Conservation (phyloP, 2,888 invertebrate genomes). For the Erynnis tages region DNA sequence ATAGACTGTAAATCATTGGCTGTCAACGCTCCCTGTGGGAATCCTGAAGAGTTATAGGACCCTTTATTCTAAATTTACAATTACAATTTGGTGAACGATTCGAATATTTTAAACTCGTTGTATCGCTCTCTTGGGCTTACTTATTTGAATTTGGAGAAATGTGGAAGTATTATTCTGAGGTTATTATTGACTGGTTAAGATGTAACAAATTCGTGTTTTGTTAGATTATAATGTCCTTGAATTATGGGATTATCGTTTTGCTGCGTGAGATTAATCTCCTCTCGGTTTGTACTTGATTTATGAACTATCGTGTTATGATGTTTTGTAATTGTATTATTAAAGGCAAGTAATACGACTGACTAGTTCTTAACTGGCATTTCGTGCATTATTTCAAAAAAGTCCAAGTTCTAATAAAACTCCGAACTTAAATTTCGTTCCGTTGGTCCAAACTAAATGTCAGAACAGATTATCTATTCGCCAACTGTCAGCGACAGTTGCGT, state of each 20-base stretch:
- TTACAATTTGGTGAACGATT: slow-evolving; percentile 75
- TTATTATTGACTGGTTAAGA: slow-evolving; percentile 23
- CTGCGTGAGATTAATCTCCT: slow-evolving; percentile 11
- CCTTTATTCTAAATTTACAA: slow-evolving; percentile 81
- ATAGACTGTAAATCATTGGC: slow-evolving; percentile 74
- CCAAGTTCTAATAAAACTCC: no score
- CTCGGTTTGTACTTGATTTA: slow-evolving; percentile 17
- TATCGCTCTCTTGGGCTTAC: slow-evolving; percentile 60
- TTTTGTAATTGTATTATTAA: no score
- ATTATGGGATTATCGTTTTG: slow-evolving; percentile 20
- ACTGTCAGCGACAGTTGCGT: slow-evolving; percentile 74
- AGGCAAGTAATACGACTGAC: no score
- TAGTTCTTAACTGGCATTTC: no score
- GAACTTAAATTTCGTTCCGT: slow-evolving; percentile 36
- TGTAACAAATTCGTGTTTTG: slow-evolving; percentile 4
- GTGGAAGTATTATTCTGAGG: slow-evolving; percentile 21
- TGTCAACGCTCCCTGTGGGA: slow-evolving; percentile 80
- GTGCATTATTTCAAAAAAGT: no score
- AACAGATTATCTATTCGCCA: slow-evolving; percentile 54
- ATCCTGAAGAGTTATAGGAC: slow-evolving; percentile 76
- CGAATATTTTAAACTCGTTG: slow-evolving; percentile 66
- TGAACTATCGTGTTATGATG: background rate
- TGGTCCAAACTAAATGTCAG: slow-evolving; percentile 41
- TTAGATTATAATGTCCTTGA: slow-evolving; percentile 13
- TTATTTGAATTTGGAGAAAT: slow-evolving; percentile 30